Evolutionary conservation across 1,140 invertebrate species (phyloP).

Genomic region (Panonychus citri): DNA sequence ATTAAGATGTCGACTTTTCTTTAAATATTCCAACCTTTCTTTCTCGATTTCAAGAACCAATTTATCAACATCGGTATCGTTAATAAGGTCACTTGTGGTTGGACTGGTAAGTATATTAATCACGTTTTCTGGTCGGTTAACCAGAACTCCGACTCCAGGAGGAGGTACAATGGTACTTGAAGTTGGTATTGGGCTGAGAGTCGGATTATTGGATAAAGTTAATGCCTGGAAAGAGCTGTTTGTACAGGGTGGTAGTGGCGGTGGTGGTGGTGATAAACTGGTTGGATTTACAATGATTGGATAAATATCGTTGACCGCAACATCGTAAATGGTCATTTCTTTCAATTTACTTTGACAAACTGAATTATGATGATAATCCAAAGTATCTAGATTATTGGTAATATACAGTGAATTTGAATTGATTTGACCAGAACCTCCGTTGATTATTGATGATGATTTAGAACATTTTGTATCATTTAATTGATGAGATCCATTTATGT

Average conservation of each 20-base stretch:
- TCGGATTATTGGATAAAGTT: too few relatives aligned
- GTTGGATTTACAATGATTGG: neutral
- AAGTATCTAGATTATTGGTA: neutral
- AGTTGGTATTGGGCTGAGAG: neutral
- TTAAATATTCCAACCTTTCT: slow-evolving; percentile 70
- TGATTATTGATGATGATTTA: neutral
- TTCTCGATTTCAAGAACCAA: slow-evolving; percentile 83
- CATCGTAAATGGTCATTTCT: neutral
- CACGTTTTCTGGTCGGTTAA: neutral
- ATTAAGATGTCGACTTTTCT: slow-evolving; percentile 82
- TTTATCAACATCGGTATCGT: slow-evolving; percentile 58
- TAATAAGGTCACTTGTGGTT: slow-evolving; percentile 41
- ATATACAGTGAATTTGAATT: neutral
- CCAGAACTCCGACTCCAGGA: neutral
- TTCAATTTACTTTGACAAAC: neutral
- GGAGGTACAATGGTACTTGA: neutral
- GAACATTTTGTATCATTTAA: neutral
- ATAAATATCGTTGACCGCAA: neutral
- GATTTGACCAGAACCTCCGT: neutral
- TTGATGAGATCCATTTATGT: neutral
- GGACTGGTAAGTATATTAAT: slow-evolving; percentile 23
- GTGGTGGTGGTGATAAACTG: neutral
- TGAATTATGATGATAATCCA: neutral
- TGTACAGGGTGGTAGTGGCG: too few relatives aligned
- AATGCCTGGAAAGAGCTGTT: neutral